Conservation (phyloP, 2,888 invertebrate species). For the Gibbula magus region DNA sequence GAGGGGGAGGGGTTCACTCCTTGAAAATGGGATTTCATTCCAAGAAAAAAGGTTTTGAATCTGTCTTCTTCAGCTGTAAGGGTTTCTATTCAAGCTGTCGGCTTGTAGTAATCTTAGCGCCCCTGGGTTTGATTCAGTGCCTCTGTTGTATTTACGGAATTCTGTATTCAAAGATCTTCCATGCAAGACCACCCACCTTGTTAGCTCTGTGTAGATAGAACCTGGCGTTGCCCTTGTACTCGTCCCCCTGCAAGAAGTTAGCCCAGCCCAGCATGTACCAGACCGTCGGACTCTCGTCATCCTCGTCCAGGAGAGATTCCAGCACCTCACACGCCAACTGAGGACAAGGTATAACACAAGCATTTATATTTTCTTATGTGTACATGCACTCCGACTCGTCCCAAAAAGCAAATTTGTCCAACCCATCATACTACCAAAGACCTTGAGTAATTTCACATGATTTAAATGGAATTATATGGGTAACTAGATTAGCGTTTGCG, state of each 20-base stretch:
- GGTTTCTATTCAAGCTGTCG: no score
- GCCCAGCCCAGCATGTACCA: constrained; percentile 77
- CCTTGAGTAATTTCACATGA: no score
- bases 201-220: constrained; percentile 74
- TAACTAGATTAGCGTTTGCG: no score
- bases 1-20: no score
- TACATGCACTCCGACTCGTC: not conserved
- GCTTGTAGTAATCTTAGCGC: no score
- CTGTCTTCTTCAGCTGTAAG: no score
- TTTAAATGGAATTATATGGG: no score
- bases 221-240: constrained; percentile 73
- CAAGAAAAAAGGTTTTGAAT: no score
- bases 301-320: constrained; percentile 75
- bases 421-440: not conserved
- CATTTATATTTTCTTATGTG: not conserved
- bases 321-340: constrained; percentile 74
- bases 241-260: constrained; percentile 73
- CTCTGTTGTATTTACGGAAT: no score
- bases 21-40: no score
- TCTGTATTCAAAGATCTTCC: no score
- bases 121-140: no score
- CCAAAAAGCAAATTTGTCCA: not conserved
- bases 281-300: constrained; percentile 75
- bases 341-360: constrained; percentile 26
- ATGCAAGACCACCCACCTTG: constrained; percentile 56